Evolutionary conservation across 2,797 vertebrate genomes (phyloP).

Genomic region (Macropus fuliginosus): DNA sequence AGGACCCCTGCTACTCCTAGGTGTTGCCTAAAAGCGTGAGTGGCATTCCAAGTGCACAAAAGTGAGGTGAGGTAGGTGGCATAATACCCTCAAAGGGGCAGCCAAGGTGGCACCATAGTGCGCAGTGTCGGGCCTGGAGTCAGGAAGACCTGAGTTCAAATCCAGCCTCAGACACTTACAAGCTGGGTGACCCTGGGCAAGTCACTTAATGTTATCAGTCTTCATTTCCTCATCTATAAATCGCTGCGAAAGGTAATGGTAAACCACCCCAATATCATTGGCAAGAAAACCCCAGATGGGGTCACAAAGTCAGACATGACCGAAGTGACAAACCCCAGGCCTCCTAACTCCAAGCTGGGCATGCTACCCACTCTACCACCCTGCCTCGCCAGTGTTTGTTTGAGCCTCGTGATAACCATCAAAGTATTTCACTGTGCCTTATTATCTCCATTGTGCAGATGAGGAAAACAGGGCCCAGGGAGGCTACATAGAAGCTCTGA

Average conservation of each 20-base stretch:
- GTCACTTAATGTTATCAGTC: not conserved
- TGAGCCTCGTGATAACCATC: not conserved
- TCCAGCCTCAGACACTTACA: not conserved
- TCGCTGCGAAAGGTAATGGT: too few species aligned
- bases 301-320: too few species aligned
- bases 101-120: too few species aligned
- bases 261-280: too few species aligned
- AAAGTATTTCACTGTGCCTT: not conserved
- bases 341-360: not conserved
- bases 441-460: not conserved
- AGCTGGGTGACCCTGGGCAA: not conserved
- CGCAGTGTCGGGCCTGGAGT: not conserved
- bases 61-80: not conserved
- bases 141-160: not conserved
- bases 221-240: too few species aligned
- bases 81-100: not conserved
- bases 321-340: not conserved
- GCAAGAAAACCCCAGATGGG: too few species aligned
- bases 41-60: not conserved
- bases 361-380: not conserved
- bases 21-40: not conserved
- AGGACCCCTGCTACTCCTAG: not conserved
- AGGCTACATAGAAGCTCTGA: not conserved
- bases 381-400: not conserved
- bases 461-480: not conserved